Conservation (phyloP, 2,797 vertebrate genomes). For the Chaetophractus vellerosus region DNA sequence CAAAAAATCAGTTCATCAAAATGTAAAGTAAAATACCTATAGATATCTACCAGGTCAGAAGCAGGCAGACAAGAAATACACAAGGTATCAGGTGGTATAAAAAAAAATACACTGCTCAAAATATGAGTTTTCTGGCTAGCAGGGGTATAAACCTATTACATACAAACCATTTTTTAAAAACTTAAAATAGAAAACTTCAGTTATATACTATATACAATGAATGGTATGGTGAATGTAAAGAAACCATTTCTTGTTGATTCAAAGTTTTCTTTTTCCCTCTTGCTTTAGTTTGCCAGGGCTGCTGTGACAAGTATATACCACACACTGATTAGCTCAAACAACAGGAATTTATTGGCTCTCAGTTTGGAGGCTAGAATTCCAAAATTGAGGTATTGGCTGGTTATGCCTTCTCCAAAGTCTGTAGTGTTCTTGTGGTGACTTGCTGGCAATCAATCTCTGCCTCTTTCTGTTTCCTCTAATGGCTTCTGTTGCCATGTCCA, state of each 20-base stretch:
- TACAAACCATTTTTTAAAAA: not conserved
- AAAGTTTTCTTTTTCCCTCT: not conserved
- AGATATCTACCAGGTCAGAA: not conserved
- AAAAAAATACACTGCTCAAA: conserved; percentile 6
- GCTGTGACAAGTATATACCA: no score
- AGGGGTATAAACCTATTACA: not conserved
- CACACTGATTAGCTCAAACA: no score
- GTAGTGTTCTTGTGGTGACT: no score
- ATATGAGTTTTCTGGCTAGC: conserved; percentile 8
- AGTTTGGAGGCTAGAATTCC: no score
- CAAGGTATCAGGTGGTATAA: not conserved
- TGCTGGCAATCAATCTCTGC: no score
- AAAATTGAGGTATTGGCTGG: no score
- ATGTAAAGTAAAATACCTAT: not conserved
- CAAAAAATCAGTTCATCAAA: not conserved
- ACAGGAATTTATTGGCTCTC: no score
- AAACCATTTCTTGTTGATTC: not conserved
- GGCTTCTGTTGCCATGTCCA: no score
- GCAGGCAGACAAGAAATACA: not conserved
- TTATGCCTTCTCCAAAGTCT: no score
- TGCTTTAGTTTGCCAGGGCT: no score
- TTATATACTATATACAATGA: not conserved
- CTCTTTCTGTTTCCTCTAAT: no score
- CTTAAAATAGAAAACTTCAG: not conserved
- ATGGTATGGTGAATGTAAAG: not conserved